Conservation (phyloP, 2,888 invertebrate species). For the Hymenopus coronatus region DNA sequence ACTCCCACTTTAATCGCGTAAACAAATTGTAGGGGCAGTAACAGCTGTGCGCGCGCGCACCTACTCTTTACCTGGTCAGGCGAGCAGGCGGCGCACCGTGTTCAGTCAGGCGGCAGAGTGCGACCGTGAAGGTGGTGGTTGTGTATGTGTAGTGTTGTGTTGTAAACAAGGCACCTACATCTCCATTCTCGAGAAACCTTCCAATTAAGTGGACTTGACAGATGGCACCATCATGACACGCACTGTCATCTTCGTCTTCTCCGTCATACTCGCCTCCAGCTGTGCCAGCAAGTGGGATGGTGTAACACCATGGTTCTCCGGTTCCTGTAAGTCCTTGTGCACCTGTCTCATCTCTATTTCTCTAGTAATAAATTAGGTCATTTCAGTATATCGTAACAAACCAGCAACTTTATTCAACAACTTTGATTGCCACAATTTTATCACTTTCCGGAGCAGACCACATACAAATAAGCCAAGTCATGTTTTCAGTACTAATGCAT, state of each 20-base stretch:
- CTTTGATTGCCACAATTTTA: no score
- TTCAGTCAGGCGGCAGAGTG: background rate
- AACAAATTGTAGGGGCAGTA: background rate
- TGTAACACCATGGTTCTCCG: constrained; percentile 54
- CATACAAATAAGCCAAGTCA: no score
- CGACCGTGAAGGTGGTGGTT: background rate
- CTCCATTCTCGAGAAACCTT: background rate
- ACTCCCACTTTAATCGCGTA: background rate
- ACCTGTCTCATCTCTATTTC: no score
- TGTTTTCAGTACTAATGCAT: no score
- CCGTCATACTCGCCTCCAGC: constrained; percentile 48
- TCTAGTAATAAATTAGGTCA: no score
- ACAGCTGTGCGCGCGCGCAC: background rate
- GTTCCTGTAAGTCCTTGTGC: constrained; percentile 51
- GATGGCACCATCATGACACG: background rate
- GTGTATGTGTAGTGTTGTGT: background rate
- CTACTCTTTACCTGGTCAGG: background rate
- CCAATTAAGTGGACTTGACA: background rate
- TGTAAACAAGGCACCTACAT: no score
- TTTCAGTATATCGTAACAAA: no score
- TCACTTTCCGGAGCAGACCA: no score
- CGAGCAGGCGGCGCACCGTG: background rate
- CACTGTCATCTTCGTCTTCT: constrained; percentile 47
- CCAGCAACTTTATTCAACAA: no score
- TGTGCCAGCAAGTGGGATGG: constrained; percentile 55